Conservation (phyloP, 2,113 vertebrate genomes). For the Bostrychus sinensis region DNA sequence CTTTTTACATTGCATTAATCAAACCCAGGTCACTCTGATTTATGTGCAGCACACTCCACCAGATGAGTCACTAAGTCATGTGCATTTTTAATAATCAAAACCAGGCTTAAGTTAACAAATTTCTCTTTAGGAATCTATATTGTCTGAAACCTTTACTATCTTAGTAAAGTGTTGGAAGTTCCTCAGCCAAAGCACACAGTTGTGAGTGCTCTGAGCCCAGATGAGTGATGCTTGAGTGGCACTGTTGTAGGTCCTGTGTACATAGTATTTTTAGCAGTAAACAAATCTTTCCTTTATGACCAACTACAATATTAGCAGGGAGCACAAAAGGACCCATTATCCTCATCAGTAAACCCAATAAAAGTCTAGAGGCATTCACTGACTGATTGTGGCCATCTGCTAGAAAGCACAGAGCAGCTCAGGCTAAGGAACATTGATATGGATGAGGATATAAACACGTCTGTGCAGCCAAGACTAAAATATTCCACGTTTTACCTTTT, state of each 20-base stretch:
- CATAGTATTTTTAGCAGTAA: background rate
- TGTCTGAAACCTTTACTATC: too few relatives aligned
- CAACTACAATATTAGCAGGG: conserved; percentile 2
- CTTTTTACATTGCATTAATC: too few relatives aligned
- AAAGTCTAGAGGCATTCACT: conserved; percentile 27
- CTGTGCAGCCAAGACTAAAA: conserved; percentile 56
- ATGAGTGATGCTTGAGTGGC: background rate
- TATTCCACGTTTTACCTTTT: conserved; percentile 45
- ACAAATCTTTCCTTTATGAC: conserved; percentile 15
- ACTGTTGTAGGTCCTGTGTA: background rate
- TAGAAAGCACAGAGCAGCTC: conserved; percentile 23
- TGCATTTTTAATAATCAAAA: too few relatives aligned
- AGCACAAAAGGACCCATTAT: conserved; percentile 34
- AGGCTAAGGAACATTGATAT: conserved; percentile 60
- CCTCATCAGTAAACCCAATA: conserved; percentile 37
- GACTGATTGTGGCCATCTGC: conserved; percentile 65
- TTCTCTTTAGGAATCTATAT: too few relatives aligned
- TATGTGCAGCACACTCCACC: too few relatives aligned
- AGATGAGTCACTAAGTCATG: too few relatives aligned
- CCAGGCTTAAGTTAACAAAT: too few relatives aligned
- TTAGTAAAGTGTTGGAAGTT: background rate
- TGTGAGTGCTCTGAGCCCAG: background rate
- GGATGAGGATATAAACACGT: conserved; percentile 60
- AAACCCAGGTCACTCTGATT: too few relatives aligned
- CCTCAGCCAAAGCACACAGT: background rate